A percentile compares a stretch with the other conserved stretches of the same genome.
phyloP scores from a whole-genome alignment of 2,888 invertebrate species.

The Drosophila greeni region DNA sequence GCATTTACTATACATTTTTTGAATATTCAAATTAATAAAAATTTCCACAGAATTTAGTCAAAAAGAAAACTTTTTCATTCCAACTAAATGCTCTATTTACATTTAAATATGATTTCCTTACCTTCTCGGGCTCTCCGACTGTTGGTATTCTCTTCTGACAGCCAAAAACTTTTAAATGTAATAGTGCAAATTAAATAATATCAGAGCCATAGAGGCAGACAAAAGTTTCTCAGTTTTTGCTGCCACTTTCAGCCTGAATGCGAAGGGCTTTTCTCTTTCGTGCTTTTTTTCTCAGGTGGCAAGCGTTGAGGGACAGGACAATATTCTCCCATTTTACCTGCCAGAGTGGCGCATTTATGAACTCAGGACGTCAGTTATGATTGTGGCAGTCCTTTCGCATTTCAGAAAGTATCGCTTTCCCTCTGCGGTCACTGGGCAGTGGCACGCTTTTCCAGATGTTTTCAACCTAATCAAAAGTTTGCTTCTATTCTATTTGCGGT shows the following conservation, averaged over 20 bases:
- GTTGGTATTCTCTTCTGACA: constrained; percentile 7
- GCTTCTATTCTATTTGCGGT: constrained; percentile 52
- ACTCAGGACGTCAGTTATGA: constrained; percentile 43
- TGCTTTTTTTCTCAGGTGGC: constrained; percentile 5
- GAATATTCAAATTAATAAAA: not conserved
- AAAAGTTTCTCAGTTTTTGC: constrained; percentile 34
- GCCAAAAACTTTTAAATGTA: constrained; percentile 34
- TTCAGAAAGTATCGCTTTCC: constrained; percentile 18
- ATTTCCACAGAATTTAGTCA: not conserved
- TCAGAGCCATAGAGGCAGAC: constrained; percentile 27
- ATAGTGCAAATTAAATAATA: constrained; percentile 47
- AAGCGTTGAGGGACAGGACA: constrained; percentile 26
- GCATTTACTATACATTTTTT: not conserved
- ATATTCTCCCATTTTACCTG: constrained; percentile 32
- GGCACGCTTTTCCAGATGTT: constrained; percentile 22
- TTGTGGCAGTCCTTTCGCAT: constrained; percentile 39
- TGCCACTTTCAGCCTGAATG: constrained; percentile 11
- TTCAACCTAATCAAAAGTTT: constrained; percentile 60
- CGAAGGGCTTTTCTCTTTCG: not conserved
- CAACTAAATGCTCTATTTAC: constrained; percentile 5
- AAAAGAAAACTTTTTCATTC: not conserved
- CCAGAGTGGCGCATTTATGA: constrained; percentile 24
- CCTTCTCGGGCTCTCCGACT: not conserved
- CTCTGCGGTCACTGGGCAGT: constrained; percentile 12
- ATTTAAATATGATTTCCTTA: constrained; percentile 2